phyloP scores from a whole-genome alignment of 2,888 invertebrate genomes.

The Metalampra italica region DNA sequence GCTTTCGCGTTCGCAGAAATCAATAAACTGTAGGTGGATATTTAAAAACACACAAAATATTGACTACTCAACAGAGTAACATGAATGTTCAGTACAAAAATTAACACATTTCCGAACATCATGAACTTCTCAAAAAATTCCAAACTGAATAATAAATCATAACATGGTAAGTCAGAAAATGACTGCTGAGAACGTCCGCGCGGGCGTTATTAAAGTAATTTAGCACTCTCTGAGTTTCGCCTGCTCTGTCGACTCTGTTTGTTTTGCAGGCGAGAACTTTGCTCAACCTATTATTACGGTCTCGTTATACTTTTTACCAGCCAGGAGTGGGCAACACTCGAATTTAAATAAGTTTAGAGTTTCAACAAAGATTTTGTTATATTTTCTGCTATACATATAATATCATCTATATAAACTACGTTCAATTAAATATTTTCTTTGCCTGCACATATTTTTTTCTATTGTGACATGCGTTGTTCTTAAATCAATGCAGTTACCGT shows the following conservation, averaged over 20 bases:
- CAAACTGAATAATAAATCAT: slow-evolving; percentile 32
- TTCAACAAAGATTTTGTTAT: slow-evolving; percentile 4
- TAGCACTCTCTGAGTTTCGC: slow-evolving; percentile 51
- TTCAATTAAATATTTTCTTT: too few relatives aligned
- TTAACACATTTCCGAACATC: slow-evolving; percentile 8
- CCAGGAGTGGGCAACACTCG: slow-evolving; percentile 51
- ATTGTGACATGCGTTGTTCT: too few relatives aligned
- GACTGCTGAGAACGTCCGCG: slow-evolving; percentile 23
- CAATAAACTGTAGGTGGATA: background rate
- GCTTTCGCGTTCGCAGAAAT: background rate
- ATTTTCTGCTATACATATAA: background rate
- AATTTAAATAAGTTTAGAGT: slow-evolving; percentile 14
- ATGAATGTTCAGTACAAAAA: background rate
- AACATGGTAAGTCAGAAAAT: slow-evolving; percentile 32
- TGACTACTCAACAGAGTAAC: too few relatives aligned
- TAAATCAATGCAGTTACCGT: too few relatives aligned
- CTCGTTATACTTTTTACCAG: slow-evolving; percentile 65
- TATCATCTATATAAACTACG: background rate
- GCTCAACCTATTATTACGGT: slow-evolving; percentile 72
- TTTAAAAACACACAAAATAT: background rate
- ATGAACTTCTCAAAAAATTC: background rate
- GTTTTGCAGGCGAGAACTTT: slow-evolving; percentile 77
- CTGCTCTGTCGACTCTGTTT: slow-evolving; percentile 67
- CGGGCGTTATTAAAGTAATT: slow-evolving; percentile 63
- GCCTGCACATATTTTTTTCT: background rate